Percentiles rank a stretch among this genome's conserved stretches.
Evolutionary conservation across 2,888 invertebrate genomes (phyloP).

Genomic region (Bellardia pandia): DNA sequence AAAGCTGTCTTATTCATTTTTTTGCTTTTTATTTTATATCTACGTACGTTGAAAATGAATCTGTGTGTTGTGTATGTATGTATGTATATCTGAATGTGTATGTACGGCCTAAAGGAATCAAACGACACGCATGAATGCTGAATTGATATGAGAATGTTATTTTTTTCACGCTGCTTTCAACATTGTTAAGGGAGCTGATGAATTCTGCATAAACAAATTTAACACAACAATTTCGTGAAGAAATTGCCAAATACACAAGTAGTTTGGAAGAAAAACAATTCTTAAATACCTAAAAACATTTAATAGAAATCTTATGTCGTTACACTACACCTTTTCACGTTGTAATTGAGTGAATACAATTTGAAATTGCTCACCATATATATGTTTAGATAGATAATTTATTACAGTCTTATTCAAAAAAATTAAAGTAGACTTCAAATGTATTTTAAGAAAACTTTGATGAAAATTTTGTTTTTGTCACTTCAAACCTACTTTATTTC

Average conservation of each 20-base stretch:
- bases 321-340: too few species aligned
- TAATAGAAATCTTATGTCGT: not conserved
- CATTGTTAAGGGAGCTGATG: conserved; percentile 26
- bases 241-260: not conserved
- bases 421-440: too few species aligned
- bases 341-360: too few species aligned
- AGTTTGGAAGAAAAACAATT: not conserved
- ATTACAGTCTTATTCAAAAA: too few species aligned
- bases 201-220: conserved; percentile 17
- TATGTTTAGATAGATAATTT: too few species aligned
- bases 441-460: too few species aligned
- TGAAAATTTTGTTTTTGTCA: too few species aligned
- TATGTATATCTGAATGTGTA: not conserved
- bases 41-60: not conserved
- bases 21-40: not conserved
- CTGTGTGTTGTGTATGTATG: not conserved
- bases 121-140: conserved; percentile 51
- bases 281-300: not conserved
- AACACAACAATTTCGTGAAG: conserved; percentile 4
- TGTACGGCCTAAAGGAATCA: conserved; percentile 21
- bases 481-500: too few species aligned
- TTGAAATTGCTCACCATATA: too few species aligned
- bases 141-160: conserved; percentile 47
- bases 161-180: conserved; percentile 44
- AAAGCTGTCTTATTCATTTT: not conserved